Evolutionary conservation across 2,113 vertebrate species (phyloP), one percentile per base, ranked within the genome.

Genomic region (Dromaius novaehollandiae): DNA sequence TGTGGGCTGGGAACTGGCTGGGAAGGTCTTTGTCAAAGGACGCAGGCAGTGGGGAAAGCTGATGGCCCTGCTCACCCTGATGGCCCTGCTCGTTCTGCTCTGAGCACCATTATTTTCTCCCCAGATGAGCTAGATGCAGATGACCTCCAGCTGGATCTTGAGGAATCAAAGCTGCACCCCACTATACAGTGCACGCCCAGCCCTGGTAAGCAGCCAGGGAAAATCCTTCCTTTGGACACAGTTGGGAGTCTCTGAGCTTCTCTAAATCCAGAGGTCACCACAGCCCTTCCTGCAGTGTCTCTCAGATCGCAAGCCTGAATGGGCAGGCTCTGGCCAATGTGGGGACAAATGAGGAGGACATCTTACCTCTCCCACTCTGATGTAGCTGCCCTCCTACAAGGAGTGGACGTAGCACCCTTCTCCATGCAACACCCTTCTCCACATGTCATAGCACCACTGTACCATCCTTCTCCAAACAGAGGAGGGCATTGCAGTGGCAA

Each of bases 121-220:
- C 38, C 97, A 99, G 99, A 99, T 98, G 99, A 99, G 78, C 98
- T 98, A 40, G 99, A 99, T 80, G 90, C 98, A 90, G 99, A 99
- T 9, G 99, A 99, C 80, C 98, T 99, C 89, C 99, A 99, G 95
- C 34, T 98, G 87, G 99, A 99, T 80, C 97, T 98, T 63, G 99
- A 99, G 65, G 99, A 99, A 90, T 98, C 99, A 38, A 99, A 99
- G 98, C 96, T 99, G 28, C 98, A 98, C 44, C 98, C 98, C 68
- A 98, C 98, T 64, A 97, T 99, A 94, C 99, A 99, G 95, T 99
- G 99, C 86, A 99, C 99, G 2, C 99, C 99, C 5, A 96, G 95
- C 71, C 99, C 99, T 28, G 99, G 99, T 99, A 97, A 98, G 97
- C 82, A 28, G 36, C n/a, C 74, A 78, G n/a, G 66, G 55, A 84